Conservation (phyloP, 2,113 vertebrate species). For the Chamaetylas fuelleborni region DNA sequence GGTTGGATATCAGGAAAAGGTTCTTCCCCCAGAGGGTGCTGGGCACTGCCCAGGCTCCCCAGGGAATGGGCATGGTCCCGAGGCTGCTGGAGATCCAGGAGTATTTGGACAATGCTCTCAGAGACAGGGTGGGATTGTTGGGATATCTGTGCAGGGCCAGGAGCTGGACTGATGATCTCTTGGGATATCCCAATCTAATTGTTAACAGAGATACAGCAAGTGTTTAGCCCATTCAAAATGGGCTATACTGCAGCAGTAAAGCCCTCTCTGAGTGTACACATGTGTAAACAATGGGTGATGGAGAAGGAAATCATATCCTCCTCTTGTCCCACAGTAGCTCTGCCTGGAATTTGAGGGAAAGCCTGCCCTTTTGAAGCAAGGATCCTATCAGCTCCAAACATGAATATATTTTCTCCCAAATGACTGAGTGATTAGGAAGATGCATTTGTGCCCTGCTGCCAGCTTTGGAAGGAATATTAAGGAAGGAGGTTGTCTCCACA, state of each 20-base stretch:
- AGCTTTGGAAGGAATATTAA: neutral
- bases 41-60: neutral
- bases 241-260: neutral
- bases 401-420: neutral
- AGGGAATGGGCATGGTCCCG: neutral
- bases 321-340: neutral
- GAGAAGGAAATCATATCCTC: neutral
- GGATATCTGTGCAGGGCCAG: neutral
- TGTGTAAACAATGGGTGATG: neutral
- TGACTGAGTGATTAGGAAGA: neutral
- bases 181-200: neutral
- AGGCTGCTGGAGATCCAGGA: neutral
- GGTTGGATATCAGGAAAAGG: neutral
- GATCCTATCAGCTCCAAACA: neutral
- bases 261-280: neutral
- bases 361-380: neutral
- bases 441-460: neutral
- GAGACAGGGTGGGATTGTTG: neutral
- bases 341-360: neutral
- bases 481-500: neutral
- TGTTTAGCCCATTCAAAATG: neutral
- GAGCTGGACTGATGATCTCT: neutral
- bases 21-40: neutral
- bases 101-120: fast-evolving
- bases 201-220: neutral